phyloP scores from a whole-genome alignment of 2,888 invertebrate genomes.

The Darwinula stevensoni region DNA sequence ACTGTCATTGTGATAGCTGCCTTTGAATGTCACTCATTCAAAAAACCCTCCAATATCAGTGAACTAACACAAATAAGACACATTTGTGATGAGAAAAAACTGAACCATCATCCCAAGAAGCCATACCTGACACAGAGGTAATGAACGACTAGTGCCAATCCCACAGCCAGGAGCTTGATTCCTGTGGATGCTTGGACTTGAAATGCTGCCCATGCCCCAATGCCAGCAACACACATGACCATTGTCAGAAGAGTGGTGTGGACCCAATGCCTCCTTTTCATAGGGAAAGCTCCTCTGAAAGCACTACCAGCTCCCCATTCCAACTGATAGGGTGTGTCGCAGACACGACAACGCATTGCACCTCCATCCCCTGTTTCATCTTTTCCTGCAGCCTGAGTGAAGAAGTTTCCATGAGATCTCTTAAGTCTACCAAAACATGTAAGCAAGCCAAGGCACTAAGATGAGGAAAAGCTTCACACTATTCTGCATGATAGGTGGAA shows the following conservation, averaged over 20 bases:
- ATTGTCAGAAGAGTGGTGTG: slow-evolving; percentile 49
- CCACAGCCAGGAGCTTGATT: slow-evolving; percentile 45
- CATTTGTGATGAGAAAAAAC: too few species aligned
- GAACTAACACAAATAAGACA: too few species aligned
- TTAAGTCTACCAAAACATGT: too few species aligned
- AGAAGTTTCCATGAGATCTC: too few species aligned
- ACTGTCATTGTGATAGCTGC: too few species aligned
- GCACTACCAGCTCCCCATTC: slow-evolving; percentile 11
- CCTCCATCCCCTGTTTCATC: too few species aligned
- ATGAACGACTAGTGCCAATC: slow-evolving; percentile 45
- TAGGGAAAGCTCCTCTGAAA: slow-evolving; percentile 64
- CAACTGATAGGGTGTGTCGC: slow-evolving; percentile 35
- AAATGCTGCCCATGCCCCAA: slow-evolving; percentile 45
- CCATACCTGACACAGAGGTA: slow-evolving; percentile 62
- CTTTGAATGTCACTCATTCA: too few species aligned
- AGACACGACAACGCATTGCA: slow-evolving; percentile 60
- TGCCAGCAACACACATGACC: slow-evolving; percentile 41
- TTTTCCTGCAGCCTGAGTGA: slow-evolving; percentile 12
- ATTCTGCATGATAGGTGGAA: too few species aligned
- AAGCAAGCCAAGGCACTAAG: too few species aligned
- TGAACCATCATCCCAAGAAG: too few species aligned
- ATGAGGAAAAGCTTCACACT: too few species aligned
- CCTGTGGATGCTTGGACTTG: slow-evolving; percentile 46
- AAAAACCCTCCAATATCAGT: too few species aligned
- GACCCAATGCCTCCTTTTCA: slow-evolving; percentile 56